These are phyloP conservation scores for Styela clava DNA, from an alignment of 23 tunicate genomes.

Conservation along the genomic window DNA sequence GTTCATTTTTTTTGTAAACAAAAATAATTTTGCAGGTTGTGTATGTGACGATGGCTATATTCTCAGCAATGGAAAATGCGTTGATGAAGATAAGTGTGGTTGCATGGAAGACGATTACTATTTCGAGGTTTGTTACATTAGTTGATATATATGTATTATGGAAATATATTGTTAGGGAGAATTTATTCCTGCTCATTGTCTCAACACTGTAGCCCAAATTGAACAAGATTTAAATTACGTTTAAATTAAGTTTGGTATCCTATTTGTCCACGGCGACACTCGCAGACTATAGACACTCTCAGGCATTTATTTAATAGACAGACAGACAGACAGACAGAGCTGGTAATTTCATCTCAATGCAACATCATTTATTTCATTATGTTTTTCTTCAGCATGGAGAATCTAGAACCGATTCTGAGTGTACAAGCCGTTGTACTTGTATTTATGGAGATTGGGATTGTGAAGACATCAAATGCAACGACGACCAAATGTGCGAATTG, in stretches of 20 bases:
- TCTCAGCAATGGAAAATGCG: conserved; percentile 46
- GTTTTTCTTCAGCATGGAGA: conserved; percentile 12
- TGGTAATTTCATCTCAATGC: no score
- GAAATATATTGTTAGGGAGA: no score
- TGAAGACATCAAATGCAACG: conserved; percentile 22
- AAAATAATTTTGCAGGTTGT: conserved; percentile 31
- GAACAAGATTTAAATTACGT: no score
- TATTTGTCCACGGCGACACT: no score
- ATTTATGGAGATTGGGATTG: conserved; percentile 3
- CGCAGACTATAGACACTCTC: no score
- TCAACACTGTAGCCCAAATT: no score
- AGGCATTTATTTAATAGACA: no score
- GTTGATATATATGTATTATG: background rate
- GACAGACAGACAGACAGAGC: no score
- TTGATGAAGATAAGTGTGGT: conserved; percentile 21
- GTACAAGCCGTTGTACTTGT: conserved; percentile 10
- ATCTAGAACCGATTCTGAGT: background rate
- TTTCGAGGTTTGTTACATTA: background rate
- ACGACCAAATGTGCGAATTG: background rate
- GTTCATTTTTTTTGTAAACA: no score
- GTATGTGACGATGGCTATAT: conserved; percentile 44
- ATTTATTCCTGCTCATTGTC: no score
- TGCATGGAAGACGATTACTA: conserved; percentile 11
- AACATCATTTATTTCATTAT: no score
- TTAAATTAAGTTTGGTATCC: no score